These are phyloP conservation scores for Lasioglossum figueresi DNA, from an alignment of 2,888 invertebrate genomes.

Conservation along the genomic window DNA sequence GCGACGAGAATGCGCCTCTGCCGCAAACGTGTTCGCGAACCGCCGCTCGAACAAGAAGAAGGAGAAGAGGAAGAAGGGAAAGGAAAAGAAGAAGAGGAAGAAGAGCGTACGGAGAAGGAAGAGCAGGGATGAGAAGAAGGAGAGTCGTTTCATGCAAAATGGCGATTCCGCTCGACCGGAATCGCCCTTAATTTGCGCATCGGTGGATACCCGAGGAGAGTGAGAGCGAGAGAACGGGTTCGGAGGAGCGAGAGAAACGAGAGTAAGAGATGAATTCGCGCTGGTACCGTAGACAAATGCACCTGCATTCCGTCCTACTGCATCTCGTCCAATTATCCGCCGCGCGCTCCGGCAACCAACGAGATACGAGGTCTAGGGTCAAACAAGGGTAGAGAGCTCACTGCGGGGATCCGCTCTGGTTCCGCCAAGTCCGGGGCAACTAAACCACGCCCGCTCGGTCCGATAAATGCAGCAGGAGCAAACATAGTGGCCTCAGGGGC, in stretches of 20 bases:
- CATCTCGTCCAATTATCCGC: conserved; percentile 70
- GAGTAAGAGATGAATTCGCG: conserved; percentile 52
- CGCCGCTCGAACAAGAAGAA: neutral
- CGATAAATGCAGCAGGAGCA: neutral
- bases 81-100: neutral
- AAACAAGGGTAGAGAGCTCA: neutral
- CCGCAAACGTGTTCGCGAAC: conserved; percentile 7
- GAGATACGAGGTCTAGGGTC: conserved; percentile 40
- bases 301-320: conserved; percentile 71
- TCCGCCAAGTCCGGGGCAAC: neutral
- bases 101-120: neutral
- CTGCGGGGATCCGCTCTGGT: neutral
- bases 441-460: neutral
- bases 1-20: conserved; percentile 36
- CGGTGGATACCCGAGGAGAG: conserved; percentile 38
- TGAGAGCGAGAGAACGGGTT: neutral
- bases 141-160: conserved; percentile 68
- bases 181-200: conserved; percentile 73
- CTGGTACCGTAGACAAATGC: conserved; percentile 70
- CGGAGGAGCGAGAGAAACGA: neutral
- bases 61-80: conserved; percentile 9
- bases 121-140: conserved; percentile 6
- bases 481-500: neutral
- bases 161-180: conserved; percentile 64
- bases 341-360: conserved; percentile 51